A percentile compares a stretch with the other conserved stretches of the same genome.
Evolutionary conservation across 2,888 invertebrate genomes (phyloP).

Genomic region (Scaptomyza reducta): DNA sequence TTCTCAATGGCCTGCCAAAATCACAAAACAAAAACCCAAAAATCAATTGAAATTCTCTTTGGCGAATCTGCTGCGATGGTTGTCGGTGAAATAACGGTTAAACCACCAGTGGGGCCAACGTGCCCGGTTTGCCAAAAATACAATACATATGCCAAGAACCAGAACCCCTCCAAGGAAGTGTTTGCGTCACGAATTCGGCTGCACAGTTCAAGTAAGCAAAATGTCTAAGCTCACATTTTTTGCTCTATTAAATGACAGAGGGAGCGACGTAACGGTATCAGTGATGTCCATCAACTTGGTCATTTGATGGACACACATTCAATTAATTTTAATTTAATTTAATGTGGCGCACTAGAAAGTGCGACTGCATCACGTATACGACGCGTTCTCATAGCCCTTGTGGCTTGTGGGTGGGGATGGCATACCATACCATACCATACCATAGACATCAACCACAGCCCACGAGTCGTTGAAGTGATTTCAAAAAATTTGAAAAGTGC

Average conservation of each 20-base stretch:
- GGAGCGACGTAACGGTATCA: conserved; percentile 61
- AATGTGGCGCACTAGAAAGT: conserved; percentile 64
- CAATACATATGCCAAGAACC: neutral
- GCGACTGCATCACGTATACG: conserved; percentile 66
- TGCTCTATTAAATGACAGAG: conserved; percentile 68
- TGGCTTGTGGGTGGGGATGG: conserved; percentile 18
- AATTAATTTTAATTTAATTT: conserved; percentile 45
- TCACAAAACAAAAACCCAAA: conserved; percentile 1
- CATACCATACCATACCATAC: neutral
- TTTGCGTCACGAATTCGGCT: conserved; percentile 5
- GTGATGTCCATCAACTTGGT: conserved; percentile 37
- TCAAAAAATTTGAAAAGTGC: conserved; percentile 62
- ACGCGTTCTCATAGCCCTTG: conserved; percentile 38
- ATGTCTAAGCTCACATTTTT: conserved; percentile 55
- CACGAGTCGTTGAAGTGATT: conserved; percentile 55
- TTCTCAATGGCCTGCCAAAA: conserved; percentile 57
- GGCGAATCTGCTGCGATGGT: conserved; percentile 47
- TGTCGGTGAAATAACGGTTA: conserved; percentile 69
- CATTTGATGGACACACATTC: too few species aligned
- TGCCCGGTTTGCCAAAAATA: conserved; percentile 53
- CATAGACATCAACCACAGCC: conserved; percentile 49
- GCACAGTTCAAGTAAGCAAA: conserved; percentile 14
- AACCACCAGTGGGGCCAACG: conserved; percentile 39
- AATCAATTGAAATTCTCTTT: conserved; percentile 67
- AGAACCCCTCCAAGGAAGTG: conserved; percentile 41